Conservation (phyloP, 2,888 invertebrate species). For the Hyalella azteca region DNA sequence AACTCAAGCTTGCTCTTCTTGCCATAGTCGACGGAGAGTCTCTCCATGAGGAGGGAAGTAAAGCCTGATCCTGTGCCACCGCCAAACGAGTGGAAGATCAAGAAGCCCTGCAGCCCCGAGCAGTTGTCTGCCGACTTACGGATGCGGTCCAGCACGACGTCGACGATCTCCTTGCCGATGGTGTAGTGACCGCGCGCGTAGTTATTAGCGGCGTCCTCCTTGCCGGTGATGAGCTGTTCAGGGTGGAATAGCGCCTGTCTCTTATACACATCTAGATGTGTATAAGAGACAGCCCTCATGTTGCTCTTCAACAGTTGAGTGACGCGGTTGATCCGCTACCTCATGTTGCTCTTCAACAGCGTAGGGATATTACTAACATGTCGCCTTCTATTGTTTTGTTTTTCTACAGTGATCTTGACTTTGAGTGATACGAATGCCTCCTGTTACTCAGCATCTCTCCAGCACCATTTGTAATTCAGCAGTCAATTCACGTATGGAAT, state of each 20-base stretch:
- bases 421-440: too few relatives aligned
- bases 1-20: conserved; percentile 74
- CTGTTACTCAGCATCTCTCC: too few relatives aligned
- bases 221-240: conserved; percentile 67
- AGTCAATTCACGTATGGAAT: too few relatives aligned
- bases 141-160: conserved; percentile 74
- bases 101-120: conserved; percentile 65
- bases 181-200: conserved; percentile 72
- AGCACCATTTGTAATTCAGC: too few relatives aligned
- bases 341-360: too few relatives aligned
- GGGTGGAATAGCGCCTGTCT: conserved; percentile 68
- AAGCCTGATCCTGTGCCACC: conserved; percentile 67
- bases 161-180: conserved; percentile 79
- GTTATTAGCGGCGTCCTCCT: conserved; percentile 66
- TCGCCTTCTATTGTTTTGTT: too few relatives aligned
- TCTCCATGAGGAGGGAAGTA: conserved; percentile 67
- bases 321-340: too few relatives aligned
- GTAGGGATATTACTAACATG: too few relatives aligned
- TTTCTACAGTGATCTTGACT: too few relatives aligned
- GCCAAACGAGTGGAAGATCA: conserved; percentile 63
- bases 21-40: conserved; percentile 67
- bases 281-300: too few relatives aligned
- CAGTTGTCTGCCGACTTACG: conserved; percentile 83
- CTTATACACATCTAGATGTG: too few relatives aligned
- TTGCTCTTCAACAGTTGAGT: too few relatives aligned